Conservation (phyloP, 2,888 invertebrate species). For the Epinotia demarniana region DNA sequence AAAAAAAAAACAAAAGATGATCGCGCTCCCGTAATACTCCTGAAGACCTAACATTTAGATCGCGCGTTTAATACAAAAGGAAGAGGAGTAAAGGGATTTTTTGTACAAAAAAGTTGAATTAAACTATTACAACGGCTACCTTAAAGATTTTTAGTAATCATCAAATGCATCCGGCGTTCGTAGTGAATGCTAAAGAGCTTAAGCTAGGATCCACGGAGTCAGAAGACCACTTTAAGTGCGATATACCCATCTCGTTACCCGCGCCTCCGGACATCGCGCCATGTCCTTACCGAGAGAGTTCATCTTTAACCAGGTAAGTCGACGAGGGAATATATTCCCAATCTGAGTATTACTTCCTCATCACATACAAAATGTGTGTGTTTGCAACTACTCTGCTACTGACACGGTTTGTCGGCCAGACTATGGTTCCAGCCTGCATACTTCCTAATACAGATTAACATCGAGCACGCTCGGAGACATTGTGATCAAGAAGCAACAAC, state of each 20-base stretch:
- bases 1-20: conserved; percentile 34
- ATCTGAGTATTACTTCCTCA: no score
- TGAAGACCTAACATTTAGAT: background rate
- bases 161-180: conserved; percentile 42
- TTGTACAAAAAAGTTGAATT: conserved; percentile 23
- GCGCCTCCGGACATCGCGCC: conserved; percentile 69
- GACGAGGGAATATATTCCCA: no score
- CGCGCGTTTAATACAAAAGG: conserved; percentile 20
- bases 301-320: conserved; percentile 83
- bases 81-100: background rate
- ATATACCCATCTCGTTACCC: conserved; percentile 64
- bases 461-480: no score
- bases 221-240: conserved; percentile 71
- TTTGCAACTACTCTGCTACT: no score
- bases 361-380: no score
- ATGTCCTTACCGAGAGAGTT: conserved; percentile 87
- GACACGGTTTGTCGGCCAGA: no score
- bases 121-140: conserved; percentile 42
- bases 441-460: no score
- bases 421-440: no score
- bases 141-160: conserved; percentile 35
- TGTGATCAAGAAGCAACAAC: no score
- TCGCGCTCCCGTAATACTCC: conserved; percentile 33
- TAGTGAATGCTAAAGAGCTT: conserved; percentile 26
- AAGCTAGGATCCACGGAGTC: conserved; percentile 76